phyloP scores from a whole-genome alignment of 2,797 vertebrate genomes.

The Sebastes oblongus region DNA sequence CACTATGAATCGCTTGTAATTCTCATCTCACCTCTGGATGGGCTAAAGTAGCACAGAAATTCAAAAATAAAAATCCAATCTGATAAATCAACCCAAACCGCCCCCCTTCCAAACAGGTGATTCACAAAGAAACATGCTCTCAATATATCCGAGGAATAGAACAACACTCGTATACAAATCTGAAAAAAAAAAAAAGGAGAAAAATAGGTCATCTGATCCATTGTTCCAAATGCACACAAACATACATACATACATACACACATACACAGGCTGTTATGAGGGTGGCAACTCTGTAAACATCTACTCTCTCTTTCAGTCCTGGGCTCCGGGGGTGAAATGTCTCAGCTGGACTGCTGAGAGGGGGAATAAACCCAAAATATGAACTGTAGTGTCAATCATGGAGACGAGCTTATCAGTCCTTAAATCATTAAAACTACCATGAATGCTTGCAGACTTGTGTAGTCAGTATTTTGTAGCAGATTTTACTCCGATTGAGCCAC shows the following conservation, averaged over 20 bases:
- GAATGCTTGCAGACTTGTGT: neutral
- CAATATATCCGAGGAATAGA: slow-evolving; percentile 56
- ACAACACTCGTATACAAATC: slow-evolving; percentile 67
- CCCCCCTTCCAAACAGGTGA: slow-evolving; percentile 45
- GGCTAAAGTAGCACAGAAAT: slow-evolving; percentile 66
- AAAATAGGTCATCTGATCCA: slow-evolving; percentile 42
- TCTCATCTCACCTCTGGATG: slow-evolving; percentile 26
- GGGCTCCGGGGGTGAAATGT: slow-evolving; percentile 4
- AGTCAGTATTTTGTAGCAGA: neutral
- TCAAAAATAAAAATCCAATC: slow-evolving; percentile 40
- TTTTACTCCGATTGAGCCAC: neutral
- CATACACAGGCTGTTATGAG: slow-evolving; percentile 41
- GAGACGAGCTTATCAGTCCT: neutral
- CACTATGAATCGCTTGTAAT: neutral
- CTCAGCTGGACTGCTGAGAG: slow-evolving; percentile 2
- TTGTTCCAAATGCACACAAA: slow-evolving; percentile 62
- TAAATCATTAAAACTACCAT: neutral
- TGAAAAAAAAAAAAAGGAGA: neutral
- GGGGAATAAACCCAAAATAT: slow-evolving; percentile 11
- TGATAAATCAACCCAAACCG: slow-evolving; percentile 49
- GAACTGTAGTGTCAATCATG: slow-evolving; percentile 11
- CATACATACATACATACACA: slow-evolving; percentile 25
- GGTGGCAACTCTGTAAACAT: slow-evolving; percentile 64
- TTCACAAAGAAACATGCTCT: slow-evolving; percentile 58
- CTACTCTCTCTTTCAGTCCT: slow-evolving; percentile 47